A percentile compares a stretch with the other conserved stretches of the same genome.
Evolutionary conservation across 2,797 vertebrate species (phyloP).

Genomic region (Hyperoplus immaculatus): DNA sequence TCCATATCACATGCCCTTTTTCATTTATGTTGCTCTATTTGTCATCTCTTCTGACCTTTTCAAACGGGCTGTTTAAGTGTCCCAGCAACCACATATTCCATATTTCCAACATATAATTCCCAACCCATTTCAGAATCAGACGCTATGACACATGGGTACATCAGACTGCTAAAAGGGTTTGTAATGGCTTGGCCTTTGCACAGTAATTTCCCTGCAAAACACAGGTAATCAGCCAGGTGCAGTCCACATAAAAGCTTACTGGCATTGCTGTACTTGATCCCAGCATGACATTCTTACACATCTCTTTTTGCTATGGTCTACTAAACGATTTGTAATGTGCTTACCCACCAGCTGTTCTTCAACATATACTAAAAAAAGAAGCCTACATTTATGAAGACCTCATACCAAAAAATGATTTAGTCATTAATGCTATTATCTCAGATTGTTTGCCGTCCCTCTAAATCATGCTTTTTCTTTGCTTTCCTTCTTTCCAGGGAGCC

Average conservation of each 20-base stretch:
- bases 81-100: slow-evolving; percentile 17
- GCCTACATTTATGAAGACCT: slow-evolving; percentile 15
- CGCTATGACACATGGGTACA: slow-evolving; percentile 22
- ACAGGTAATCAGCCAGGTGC: slow-evolving; percentile 63
- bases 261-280: slow-evolving; percentile 50
- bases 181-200: slow-evolving; percentile 48
- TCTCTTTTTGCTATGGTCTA: slow-evolving; percentile 14
- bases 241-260: slow-evolving; percentile 47
- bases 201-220: slow-evolving; percentile 67
- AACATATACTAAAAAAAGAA: slow-evolving; percentile 12
- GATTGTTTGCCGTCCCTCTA: neutral
- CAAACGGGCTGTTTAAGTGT: neutral
- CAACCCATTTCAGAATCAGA: slow-evolving; percentile 46
- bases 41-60: slow-evolving; percentile 32
- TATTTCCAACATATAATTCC: slow-evolving; percentile 49
- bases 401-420: neutral
- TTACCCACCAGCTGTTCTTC: slow-evolving; percentile 17
- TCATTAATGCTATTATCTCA: slow-evolving; percentile 16
- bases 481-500: neutral
- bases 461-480: neutral
- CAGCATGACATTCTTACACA: slow-evolving; percentile 19
- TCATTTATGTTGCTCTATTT: slow-evolving; percentile 22
- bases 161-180: slow-evolving; percentile 46
- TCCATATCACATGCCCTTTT: slow-evolving; percentile 30
- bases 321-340: neutral